Base-by-base conservation (phyloP, 2,888 invertebrate species). In the Ditylenchus weischeri region DNA sequence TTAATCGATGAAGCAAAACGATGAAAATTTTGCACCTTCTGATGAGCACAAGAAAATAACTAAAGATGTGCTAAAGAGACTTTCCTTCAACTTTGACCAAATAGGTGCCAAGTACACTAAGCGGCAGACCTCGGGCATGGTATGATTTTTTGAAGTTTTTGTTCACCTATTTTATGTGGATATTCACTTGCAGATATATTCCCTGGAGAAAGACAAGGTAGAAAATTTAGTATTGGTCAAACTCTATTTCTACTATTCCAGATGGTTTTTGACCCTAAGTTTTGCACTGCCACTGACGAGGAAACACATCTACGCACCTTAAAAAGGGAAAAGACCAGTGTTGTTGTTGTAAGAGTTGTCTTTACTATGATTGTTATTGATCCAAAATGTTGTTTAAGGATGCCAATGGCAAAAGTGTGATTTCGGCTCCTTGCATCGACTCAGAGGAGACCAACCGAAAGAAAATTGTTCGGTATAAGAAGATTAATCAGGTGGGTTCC, bases 221-320 rank as follows among this genome's bases (percentile, higher is more conserved):
- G 13, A 43, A 43, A 43, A 15, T 43, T 43, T 1, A 43, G 43
- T 43, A 13, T 3, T 43, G 43, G 43, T 43, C 8, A 43, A 43
- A 2, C 15, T 15, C 1, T 43, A 10, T 43, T 43, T 15, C 15
- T 43, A 6, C 8, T 5, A 54, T 54, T 7, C n/a, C n/a, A 54
- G 54, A 54, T 54, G 54, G 54, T 23, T 23, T 54, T 54, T 54
- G 54, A 54, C n/a, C 54, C 54, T 23, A 13, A 54, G 10, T 54
- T 15, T 54, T 54, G 54, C 54, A 29, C 23, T 54, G 54, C 54
- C 21, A 29, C 11, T 11, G 54, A 54, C 13, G 54, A 54, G n/a
- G n/a, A 54, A 18, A 54, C 54, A n/a, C 54, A 54, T 54, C 29
- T 54, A 13, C 54, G 54, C n/a, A 54, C 54, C 10, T 29, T 54